These are phyloP conservation scores for Ciconia boyciana DNA, from an alignment of 2,113 vertebrate species.

Conservation along the genomic window DNA sequence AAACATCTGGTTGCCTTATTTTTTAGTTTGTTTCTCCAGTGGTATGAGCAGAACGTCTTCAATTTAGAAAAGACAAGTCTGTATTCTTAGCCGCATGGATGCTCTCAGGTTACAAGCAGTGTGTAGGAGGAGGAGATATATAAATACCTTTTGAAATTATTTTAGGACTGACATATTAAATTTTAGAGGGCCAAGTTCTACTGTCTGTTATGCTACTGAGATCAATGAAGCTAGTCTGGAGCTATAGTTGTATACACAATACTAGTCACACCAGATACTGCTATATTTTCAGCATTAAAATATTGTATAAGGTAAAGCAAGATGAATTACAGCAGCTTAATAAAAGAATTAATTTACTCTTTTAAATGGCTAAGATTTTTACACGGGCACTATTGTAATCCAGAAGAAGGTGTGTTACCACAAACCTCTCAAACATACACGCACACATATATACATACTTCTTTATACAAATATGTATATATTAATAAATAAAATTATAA, in stretches of 20 bases:
- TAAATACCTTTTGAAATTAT: conserved; percentile 18
- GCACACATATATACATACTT: not conserved
- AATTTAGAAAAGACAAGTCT: conserved; percentile 46
- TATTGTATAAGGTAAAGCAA: not conserved
- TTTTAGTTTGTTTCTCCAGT: conserved; percentile 52
- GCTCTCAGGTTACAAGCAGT: conserved; percentile 16
- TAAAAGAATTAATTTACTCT: not conserved
- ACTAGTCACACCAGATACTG: not conserved
- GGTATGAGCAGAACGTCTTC: conserved; percentile 67
- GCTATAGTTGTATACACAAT: not conserved
- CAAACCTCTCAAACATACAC: not conserved
- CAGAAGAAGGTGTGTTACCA: not conserved
- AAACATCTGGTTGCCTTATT: conserved; percentile 76
- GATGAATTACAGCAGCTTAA: not conserved
- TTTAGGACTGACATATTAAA: not conserved
- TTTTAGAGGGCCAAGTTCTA: not conserved
- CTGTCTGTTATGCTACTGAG: not conserved
- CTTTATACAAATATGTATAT: not conserved
- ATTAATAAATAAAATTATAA: not conserved
- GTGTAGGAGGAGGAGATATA: not conserved
- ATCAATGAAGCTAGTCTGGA: not conserved
- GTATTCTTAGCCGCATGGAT: conserved; percentile 22
- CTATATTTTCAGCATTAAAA: not conserved
- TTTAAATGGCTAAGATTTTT: not conserved
- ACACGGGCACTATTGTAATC: not conserved